Base-by-base conservation (phyloP, 1,140 invertebrate genomes). In the Palaemon carinicauda region DNA sequence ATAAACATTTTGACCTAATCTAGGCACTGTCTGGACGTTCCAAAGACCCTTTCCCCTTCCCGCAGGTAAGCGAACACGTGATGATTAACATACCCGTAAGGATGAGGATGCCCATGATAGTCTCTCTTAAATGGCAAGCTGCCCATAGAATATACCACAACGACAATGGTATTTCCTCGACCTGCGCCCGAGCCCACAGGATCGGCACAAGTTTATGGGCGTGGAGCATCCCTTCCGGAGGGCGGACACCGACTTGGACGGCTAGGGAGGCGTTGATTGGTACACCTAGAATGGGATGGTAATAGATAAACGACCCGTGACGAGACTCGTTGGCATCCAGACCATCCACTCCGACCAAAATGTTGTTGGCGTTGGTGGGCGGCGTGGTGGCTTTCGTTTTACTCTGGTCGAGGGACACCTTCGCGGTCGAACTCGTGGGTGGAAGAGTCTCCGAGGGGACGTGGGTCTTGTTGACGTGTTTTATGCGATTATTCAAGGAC, bases 251-350 rank as follows among this genome's bases (percentile, higher is more conserved):
- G 27, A 89, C 52, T 51, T 89, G 88, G 54, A 89, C 78, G 60
- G 88, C 88, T 5, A 89, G 77, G 19, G 88, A 89, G 52, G 88
- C 88, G 65, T 89, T 89, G 31, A 89, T 87, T 50, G 88, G 88
- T 14, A 87, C 88, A 1, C 88, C 88, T 52, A 89, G 79, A 51
- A 89, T 82, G 17, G 88, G 88, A 77, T 89, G 88, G 71, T 89
- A 89, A 78, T 89, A 87, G 54, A 89, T 78, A 53, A 89, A 89
- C 12, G 88, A 89, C 17, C 88, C 88, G 60, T 89, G 88, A 24
- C 80, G 51, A n/a, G 71, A 65, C 80, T 85, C 77, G 54, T 85
- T 83, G 10, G 88, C 85, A 15, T 71, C 51, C 33, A 89, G 60
- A 14, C 88, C 88, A 1, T 85, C 86, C 52, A 89, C 82, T 3